These are phyloP conservation scores for Scaptodrosophila lebanonensis DNA, from an alignment of 1,140 invertebrate genomes.

Conservation along the genomic window DNA sequence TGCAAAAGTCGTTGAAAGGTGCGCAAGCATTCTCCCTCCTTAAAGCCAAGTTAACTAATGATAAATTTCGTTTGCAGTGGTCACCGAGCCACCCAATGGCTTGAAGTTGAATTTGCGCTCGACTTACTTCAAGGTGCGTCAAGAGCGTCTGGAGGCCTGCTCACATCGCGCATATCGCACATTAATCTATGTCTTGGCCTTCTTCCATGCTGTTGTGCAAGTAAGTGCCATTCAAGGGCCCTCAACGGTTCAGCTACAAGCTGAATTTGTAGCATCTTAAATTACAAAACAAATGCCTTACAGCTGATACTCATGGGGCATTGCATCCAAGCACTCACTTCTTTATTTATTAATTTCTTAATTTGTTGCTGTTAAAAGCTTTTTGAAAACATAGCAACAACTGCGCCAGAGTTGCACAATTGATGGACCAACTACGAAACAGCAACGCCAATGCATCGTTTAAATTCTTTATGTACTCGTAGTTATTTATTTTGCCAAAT, in stretches of 20 bases:
- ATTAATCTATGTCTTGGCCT: constrained; percentile 89
- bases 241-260: constrained; percentile 20
- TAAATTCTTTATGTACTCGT: too few relatives aligned
- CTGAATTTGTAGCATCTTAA: constrained; percentile 43
- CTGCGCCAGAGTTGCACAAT: constrained; percentile 41
- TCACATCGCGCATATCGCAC: constrained; percentile 85
- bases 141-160: constrained; percentile 84
- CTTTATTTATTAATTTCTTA: constrained; percentile 70
- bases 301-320: constrained; percentile 20
- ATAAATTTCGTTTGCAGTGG: constrained; percentile 80
- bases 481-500: too few relatives aligned
- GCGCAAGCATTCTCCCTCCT: neutral
- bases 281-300: too few relatives aligned
- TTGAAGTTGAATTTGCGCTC: constrained; percentile 92
- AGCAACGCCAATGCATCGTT: too few relatives aligned
- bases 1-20: constrained; percentile 92
- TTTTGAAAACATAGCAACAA: constrained; percentile 52
- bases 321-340: constrained; percentile 37
- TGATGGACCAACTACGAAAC: constrained; percentile 53
- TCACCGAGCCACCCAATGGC: constrained; percentile 92
- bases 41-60: constrained; percentile 4
- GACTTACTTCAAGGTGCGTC: constrained; percentile 90
- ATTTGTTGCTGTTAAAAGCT: constrained; percentile 36
- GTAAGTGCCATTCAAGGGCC: constrained; percentile 76
- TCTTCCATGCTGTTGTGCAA: constrained; percentile 94